Evolutionary conservation across 2,888 invertebrate genomes (phyloP), one percentile per base, ranked within the genome.

Genomic region (Micoletzkya japonica): DNA sequence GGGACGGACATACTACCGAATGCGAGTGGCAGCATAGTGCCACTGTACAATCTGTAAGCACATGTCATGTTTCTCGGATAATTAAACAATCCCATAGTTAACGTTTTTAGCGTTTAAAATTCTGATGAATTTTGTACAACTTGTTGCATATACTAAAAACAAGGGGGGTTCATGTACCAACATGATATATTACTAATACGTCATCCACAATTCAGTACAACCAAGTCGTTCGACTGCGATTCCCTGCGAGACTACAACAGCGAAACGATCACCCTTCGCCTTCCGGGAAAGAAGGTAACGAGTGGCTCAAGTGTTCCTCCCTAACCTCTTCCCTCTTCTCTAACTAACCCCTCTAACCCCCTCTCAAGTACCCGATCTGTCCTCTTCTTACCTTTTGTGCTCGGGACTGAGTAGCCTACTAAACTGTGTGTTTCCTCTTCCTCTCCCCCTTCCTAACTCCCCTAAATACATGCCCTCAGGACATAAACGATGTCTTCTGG

Each of bases 1-100:
- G 85, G 85, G 39, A 81, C 79, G 60, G 83, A 82, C 36, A 74
- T 85, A 20, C 70, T 85, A 20, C 85, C 85, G 1, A 81, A 81
- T 61, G 49, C 75, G 3, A 75, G 73, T 37, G 85, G 85, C 17
- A 74, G 81, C 37, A 85, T 85, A 63, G 81, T 85, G 32, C 85
- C 85, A 0, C 49, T 86, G 4, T 83, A 72, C 70, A 74, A 83
- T 61, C 71, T 72, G 84, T 82, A 26, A 66, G 34, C 4, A 50
- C 7, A 1, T 4, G 24, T 10, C 4, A 10, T 14, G 26, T 7
- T 67, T 54, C 14, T 20, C 10, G 50, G 50, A 61, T 30, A 61
- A n/a, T n/a, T 34, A n/a, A n/a, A n/a, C n/a, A n/a, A n/a, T n/a
- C n/a, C 64, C n/a, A 28, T n/a, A 44, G 36, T 54, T 10, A 54